A percentile compares a stretch with the other conserved stretches of the same genome.
Evolutionary conservation across 2,113 vertebrate species (phyloP).

Genomic region (Poecile atricapillus): DNA sequence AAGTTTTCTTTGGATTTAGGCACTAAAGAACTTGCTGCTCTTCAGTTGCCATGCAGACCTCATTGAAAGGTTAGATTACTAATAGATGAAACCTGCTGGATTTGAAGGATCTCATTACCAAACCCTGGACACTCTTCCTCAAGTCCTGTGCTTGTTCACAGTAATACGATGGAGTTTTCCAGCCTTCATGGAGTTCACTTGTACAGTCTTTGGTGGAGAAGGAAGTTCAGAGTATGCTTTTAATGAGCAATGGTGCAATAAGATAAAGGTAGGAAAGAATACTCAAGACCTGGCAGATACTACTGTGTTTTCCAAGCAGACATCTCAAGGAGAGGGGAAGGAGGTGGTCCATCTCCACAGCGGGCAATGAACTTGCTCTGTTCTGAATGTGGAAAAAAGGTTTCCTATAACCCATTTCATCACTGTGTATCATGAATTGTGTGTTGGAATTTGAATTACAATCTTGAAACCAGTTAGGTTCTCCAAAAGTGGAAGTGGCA

Average conservation of each 20-base stretch:
- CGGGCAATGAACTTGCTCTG: not conserved
- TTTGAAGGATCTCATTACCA: not conserved
- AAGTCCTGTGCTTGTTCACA: not conserved
- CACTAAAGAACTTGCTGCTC: not conserved
- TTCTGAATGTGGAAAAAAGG: not conserved
- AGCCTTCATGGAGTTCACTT: not conserved
- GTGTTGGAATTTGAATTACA: not conserved
- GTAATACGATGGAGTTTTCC: not conserved
- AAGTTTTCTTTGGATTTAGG: not conserved
- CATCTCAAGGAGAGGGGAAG: not conserved
- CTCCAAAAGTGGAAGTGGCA: not conserved
- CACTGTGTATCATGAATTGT: accelerated
- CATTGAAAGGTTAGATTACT: not conserved
- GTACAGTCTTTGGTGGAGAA: not conserved
- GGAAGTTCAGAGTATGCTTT: not conserved
- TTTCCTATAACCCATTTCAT: not conserved
- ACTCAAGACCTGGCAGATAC: not conserved
- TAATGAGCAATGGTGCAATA: not conserved
- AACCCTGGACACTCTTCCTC: not conserved
- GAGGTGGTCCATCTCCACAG: not conserved
- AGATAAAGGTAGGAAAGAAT: not conserved
- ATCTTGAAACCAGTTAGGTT: accelerated
- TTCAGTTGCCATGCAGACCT: not conserved
- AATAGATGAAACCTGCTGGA: not conserved
- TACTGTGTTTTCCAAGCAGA: not conserved